Evolutionary conservation across 2,888 invertebrate species (phyloP), one percentile per base, ranked within the genome.

Genomic region (Stenoptilia bipunctidactyla): DNA sequence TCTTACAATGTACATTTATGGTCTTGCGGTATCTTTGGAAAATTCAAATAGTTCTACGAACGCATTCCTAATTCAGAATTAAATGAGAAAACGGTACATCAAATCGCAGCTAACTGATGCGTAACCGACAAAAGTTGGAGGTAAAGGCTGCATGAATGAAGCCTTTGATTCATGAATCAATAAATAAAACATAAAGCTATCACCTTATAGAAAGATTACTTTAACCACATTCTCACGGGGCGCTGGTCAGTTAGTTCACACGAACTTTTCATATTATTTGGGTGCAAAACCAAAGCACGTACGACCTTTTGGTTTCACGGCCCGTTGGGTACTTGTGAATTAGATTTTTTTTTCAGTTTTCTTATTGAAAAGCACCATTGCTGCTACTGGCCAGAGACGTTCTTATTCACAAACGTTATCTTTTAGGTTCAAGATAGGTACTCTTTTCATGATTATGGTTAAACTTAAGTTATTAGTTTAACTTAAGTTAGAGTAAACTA

Each of bases 151-250:
- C n/a, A 30, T 30, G 30, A 30, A 30, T 30, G 30, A 10, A 30
- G 12, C 12, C 30, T n/a, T 30, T 30, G 9, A 9, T 30, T 30
- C 20, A 8, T 10, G 2, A 30, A 8, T 12, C 30, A 30, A n/a
- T 30, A 30, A 30, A 30, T 12, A 30, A 12, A 30, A 30, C n/a
- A 30, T 30, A 8, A 10, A 30, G 30, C 30, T 30, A 56, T 57
- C 56, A 48, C 53, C 30, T 30, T 53, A 42, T 50, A 50, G 45
- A 45, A 33, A 43, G 43, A 45, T 40, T 30, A n/a, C 43, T 40
- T 42, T 45, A 50, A 76, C 77, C 74, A 67, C 75, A 70, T 74
- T 75, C 75, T 70, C 75, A 75, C 75, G 73, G 62, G 47, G 20
- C 9, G 15, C 15, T 38, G 30, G 27, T 14, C 15, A 15, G 8